Evolutionary conservation across 2,113 vertebrate species (phyloP).

Genomic region (Fukomys damarensis): DNA sequence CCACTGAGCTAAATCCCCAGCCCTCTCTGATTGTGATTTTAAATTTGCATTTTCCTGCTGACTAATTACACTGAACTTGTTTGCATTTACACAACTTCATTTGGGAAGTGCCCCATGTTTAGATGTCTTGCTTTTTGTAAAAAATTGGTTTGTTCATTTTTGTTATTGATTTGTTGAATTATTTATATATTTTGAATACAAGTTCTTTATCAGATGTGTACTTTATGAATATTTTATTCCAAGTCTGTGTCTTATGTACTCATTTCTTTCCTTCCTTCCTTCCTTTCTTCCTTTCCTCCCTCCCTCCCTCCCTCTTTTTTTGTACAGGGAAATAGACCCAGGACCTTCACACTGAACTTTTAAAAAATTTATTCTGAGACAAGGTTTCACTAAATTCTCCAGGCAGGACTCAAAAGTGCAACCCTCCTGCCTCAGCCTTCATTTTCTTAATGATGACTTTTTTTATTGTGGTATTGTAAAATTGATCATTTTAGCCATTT

Average conservation of each 20-base stretch:
- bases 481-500: neutral
- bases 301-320: too few relatives aligned
- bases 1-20: too few relatives aligned
- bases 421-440: neutral
- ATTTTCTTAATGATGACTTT: neutral
- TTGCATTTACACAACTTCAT: neutral
- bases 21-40: neutral
- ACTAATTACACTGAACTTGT: neutral
- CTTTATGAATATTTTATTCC: conserved; percentile 13
- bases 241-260: neutral
- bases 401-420: too few relatives aligned
- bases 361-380: too few relatives aligned
- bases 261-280: too few relatives aligned
- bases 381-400: too few relatives aligned
- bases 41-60: conserved; percentile 37
- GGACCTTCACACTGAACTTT: too few relatives aligned
- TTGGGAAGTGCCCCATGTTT: neutral
- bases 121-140: neutral
- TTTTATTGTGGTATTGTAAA: neutral
- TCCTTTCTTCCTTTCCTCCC: too few relatives aligned
- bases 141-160: neutral
- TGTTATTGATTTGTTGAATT: neutral
- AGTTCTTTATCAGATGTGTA: neutral
- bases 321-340: too few relatives aligned
- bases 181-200: neutral